A percentile compares a stretch with the other conserved stretches of the same genome.
These are phyloP conservation scores for Phrynocephalus guinanensis DNA, from an alignment of 2,797 vertebrate genomes.

Conservation along the genomic window DNA sequence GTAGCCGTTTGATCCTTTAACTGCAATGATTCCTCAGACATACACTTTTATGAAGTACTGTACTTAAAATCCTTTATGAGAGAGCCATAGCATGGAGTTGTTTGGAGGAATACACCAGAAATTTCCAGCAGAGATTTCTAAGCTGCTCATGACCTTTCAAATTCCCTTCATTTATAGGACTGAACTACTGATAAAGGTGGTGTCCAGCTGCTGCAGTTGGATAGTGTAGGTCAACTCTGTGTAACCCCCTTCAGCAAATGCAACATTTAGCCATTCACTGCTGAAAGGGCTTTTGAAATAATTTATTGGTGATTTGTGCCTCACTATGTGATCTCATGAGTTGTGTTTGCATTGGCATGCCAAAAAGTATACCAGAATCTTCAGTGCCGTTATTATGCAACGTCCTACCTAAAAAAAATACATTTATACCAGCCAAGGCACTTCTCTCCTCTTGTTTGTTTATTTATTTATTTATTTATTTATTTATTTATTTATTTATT, in stretches of 20 bases:
- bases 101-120: too few species aligned
- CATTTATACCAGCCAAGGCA: not conserved
- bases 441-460: not conserved
- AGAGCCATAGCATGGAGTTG: too few species aligned
- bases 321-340: not conserved
- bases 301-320: not conserved
- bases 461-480: not conserved
- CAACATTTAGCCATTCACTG: not conserved
- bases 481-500: too few species aligned
- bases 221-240: not conserved
- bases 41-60: not conserved
- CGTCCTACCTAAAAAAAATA: too few species aligned
- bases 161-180: too few species aligned
- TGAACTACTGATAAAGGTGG: not conserved
- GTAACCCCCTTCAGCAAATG: not conserved
- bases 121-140: too few species aligned
- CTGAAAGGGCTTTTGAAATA: not conserved
- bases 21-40: too few species aligned
- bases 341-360: not conserved
- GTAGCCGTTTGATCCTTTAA: too few species aligned
- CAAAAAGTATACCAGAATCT: not conserved
- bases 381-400: too few species aligned
- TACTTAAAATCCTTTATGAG: too few species aligned
- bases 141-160: too few species aligned
- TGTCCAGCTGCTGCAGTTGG: too few species aligned